Evolutionary conservation across 2,113 vertebrate species (phyloP).

Genomic region (Archilochus colubris): DNA sequence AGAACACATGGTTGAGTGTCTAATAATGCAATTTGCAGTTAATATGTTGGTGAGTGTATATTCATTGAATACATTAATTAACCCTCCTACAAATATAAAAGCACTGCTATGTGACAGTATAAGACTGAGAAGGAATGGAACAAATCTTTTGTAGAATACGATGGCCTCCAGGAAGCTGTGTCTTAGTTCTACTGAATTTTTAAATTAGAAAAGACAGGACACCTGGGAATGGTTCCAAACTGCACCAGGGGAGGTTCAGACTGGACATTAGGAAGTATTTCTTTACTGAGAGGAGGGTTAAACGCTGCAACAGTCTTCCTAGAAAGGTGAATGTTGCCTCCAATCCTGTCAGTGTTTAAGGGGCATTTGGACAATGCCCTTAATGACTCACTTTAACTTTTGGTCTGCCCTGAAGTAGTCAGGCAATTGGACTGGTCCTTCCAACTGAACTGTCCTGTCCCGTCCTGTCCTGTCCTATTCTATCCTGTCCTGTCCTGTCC

Average conservation of each 20-base stretch:
- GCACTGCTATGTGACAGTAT: neutral
- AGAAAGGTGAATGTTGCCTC: rapidly evolving
- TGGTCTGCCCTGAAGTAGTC: no score
- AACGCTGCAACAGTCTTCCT: neutral
- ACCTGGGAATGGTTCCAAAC: neutral
- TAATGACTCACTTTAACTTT: neutral
- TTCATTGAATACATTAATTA: neutral
- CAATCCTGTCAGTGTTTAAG: neutral
- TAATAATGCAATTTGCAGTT: slow-evolving; percentile 21
- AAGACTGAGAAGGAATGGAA: neutral
- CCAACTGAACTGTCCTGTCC: no score
- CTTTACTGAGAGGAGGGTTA: neutral
- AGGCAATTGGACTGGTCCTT: no score
- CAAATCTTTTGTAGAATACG: neutral
- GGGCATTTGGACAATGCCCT: neutral
- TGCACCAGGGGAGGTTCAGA: neutral
- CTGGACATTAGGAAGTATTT: neutral
- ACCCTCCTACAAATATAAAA: neutral
- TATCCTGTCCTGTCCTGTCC: no score
- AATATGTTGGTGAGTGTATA: neutral
- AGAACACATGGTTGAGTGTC: neutral
- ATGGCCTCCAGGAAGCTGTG: neutral
- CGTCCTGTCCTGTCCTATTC: no score
- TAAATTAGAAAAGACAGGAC: neutral
- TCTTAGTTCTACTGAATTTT: neutral